These are phyloP conservation scores for Chelonoidis abingdonii DNA, from an alignment of 2,113 vertebrate genomes.

Conservation along the genomic window DNA sequence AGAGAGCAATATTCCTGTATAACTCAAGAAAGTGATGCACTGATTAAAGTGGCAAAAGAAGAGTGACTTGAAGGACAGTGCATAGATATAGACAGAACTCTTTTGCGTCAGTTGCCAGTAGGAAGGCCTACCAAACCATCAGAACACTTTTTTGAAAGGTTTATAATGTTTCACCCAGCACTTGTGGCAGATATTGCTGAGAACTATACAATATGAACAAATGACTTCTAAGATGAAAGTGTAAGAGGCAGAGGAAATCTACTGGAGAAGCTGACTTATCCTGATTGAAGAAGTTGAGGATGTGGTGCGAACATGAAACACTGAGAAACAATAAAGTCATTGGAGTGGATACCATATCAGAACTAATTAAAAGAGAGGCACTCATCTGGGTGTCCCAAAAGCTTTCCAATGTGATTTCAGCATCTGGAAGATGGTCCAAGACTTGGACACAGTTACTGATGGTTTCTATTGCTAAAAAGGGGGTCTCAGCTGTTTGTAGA, in stretches of 20 bases:
- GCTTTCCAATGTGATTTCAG: neutral
- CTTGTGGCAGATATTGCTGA: neutral
- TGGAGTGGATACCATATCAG: neutral
- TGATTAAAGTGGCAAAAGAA: no score
- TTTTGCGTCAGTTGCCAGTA: no score
- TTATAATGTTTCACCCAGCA: neutral
- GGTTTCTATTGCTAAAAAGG: neutral
- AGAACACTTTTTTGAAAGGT: neutral
- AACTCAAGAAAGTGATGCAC: no score
- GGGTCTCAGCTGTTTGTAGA: neutral
- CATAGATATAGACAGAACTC: neutral
- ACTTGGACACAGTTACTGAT: neutral
- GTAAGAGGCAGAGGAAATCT: neutral
- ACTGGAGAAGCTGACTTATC: neutral
- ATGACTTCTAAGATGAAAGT: neutral
- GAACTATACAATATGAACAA: neutral
- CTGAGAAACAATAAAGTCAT: neutral
- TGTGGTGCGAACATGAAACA: neutral
- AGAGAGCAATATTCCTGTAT: neutral
- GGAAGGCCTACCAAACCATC: neutral
- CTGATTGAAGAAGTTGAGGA: neutral
- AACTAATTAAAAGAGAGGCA: neutral
- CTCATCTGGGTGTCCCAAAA: neutral
- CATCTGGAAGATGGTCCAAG: neutral
- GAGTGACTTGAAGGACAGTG: neutral